A percentile compares a stretch with the other conserved stretches of the same genome.
Conservation (phyloP, 2,888 invertebrate species). For the Drosophila kuntzei region DNA sequence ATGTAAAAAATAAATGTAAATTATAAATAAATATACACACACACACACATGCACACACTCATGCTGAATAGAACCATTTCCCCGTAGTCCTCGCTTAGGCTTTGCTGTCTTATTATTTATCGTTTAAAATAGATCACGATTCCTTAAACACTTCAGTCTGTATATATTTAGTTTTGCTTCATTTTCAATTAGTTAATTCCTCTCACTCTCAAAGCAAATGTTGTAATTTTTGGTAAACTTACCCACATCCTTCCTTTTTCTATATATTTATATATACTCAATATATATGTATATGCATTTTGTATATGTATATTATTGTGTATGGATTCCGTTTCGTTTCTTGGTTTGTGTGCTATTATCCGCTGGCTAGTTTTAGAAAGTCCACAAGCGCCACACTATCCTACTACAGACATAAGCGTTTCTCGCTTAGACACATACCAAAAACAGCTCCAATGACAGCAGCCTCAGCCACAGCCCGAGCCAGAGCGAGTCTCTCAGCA, state of each 20-base stretch:
- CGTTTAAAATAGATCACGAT: neutral
- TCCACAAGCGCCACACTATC: slow-evolving; percentile 81
- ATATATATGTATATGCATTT: neutral
- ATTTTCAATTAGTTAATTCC: slow-evolving; percentile 2
- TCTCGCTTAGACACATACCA: slow-evolving; percentile 82
- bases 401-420: slow-evolving; percentile 83
- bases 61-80: slow-evolving; percentile 8
- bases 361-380: slow-evolving; percentile 82
- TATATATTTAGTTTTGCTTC: slow-evolving; percentile 13
- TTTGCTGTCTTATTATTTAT: slow-evolving; percentile 12
- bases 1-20: neutral
- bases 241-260: slow-evolving; percentile 24
- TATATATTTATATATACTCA: slow-evolving; percentile 6
- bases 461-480: slow-evolving; percentile 48
- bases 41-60: neutral
- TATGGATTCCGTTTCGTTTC: slow-evolving; percentile 49
- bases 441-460: slow-evolving; percentile 76
- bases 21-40: neutral
- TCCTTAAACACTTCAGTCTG: slow-evolving; percentile 3
- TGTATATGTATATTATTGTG: slow-evolving; percentile 16
- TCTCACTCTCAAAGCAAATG: slow-evolving; percentile 6
- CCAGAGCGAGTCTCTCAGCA: slow-evolving; percentile 68
- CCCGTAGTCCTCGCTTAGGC: slow-evolving; percentile 46
- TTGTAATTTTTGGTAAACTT: slow-evolving; percentile 32
- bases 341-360: slow-evolving; percentile 63